Percentiles rank a stretch among this genome's conserved stretches.
phyloP scores from a whole-genome alignment of 2,888 invertebrate genomes.

The Tineola bisselliella region DNA sequence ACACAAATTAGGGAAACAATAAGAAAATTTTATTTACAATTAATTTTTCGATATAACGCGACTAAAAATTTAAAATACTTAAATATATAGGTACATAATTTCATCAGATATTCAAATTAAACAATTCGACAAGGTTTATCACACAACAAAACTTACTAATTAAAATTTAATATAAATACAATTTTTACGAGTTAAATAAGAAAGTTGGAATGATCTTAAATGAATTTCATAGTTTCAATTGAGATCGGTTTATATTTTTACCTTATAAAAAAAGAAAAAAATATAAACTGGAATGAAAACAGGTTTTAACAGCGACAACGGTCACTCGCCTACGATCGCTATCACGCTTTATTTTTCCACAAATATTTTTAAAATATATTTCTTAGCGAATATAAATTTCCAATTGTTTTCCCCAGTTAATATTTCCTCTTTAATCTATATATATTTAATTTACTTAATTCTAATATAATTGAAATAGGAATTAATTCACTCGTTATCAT shows the following conservation, averaged over 20 bases:
- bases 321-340: too few species aligned
- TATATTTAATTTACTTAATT: conserved; percentile 8
- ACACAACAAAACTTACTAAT: too few species aligned
- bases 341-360: too few species aligned
- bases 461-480: conserved; percentile 5
- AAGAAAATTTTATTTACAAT: conserved; percentile 8
- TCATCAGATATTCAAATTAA: not conserved
- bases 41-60: not conserved
- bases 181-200: not conserved
- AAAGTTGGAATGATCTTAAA: not conserved
- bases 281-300: not conserved
- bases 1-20: conserved; percentile 4
- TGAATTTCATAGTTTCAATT: conserved; percentile 18
- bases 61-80: not conserved
- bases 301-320: too few species aligned
- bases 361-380: too few species aligned
- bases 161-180: not conserved
- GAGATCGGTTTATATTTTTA: conserved; percentile 39
- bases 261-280: not conserved
- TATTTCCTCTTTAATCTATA: conserved; percentile 13
- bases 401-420: conserved; percentile 20
- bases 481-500: not conserved
- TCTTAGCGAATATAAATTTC: too few species aligned
- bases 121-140: conserved; percentile 7
- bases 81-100: not conserved